Percentiles rank a stretch among this genome's conserved stretches.
Evolutionary conservation across 2,797 vertebrate genomes (phyloP).

Genomic region (Neostethus bicornis): DNA sequence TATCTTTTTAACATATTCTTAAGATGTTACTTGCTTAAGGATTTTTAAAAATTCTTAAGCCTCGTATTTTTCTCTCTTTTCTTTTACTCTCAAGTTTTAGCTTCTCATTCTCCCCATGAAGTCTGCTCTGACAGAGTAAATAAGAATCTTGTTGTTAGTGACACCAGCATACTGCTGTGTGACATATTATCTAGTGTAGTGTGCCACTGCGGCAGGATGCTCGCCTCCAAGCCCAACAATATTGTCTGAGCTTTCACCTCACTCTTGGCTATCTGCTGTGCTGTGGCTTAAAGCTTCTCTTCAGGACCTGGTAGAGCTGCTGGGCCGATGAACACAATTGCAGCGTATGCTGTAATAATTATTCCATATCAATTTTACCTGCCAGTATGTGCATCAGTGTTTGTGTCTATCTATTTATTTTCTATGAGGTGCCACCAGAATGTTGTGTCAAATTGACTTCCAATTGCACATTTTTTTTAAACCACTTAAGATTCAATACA

Average conservation of each 20-base stretch:
- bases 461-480: too few relatives aligned
- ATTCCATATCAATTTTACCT: slow-evolving; percentile 23
- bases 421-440: slow-evolving; percentile 3
- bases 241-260: slow-evolving; percentile 71
- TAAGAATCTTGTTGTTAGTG: slow-evolving; percentile 64
- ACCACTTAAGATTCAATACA: not conserved
- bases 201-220: slow-evolving; percentile 66
- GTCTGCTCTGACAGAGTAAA: slow-evolving; percentile 60
- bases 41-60: slow-evolving; percentile 51
- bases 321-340: slow-evolving; percentile 68
- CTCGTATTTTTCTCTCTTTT: slow-evolving; percentile 22
- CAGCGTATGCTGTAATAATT: slow-evolving; percentile 62
- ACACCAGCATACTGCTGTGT: slow-evolving; percentile 62
- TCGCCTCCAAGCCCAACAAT: slow-evolving; percentile 61
- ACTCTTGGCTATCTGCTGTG: slow-evolving; percentile 66
- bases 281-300: slow-evolving; percentile 76
- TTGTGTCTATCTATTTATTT: not conserved
- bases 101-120: slow-evolving; percentile 59
- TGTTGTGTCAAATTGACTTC: too few relatives aligned
- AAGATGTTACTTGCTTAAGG: slow-evolving; percentile 59
- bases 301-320: slow-evolving; percentile 67
- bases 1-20: slow-evolving; percentile 66
- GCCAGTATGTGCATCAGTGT: not conserved
- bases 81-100: slow-evolving; percentile 32
- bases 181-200: slow-evolving; percentile 73